Evolutionary conservation across 1,140 invertebrate genomes (phyloP), one percentile per base, ranked within the genome.

Genomic region (Bombus soroeensis): DNA sequence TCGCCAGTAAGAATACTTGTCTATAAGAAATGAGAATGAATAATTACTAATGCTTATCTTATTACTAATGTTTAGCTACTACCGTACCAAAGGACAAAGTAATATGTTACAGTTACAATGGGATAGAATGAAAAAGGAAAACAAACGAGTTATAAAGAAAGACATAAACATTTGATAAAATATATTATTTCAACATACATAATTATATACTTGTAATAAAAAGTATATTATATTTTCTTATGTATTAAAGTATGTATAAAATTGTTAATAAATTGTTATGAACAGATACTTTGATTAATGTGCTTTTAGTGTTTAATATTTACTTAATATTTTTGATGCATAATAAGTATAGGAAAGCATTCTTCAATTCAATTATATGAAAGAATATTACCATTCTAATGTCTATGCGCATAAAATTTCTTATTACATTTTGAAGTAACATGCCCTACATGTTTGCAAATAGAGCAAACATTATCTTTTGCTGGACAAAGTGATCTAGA

Each of bases 1-100:
- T 59, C 77, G 81, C 1, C 66, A 81, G 88, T 89, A 86, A 89
- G 79, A 28, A 28, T 22, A 37, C 12, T 25, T 6, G 34, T 2
- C 37, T 73, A 6, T 25, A 28, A 25, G 28, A 25, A 9, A 57
- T 15, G 66, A 37, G 37, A 22, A 25, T 28, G 1, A 28, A 73
- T 70, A 53, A 22, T 77, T 53, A 34, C 4, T 70, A 15, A 47
- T 57, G 25, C 25, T 53, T 13, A 66, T 59, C 4, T 22, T 18
- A 53, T 53, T 53, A 53, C 1, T 53, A 53, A 53, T 22, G 18
- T 80, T 62, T 47, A 80, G 68, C 1, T 85, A 85, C 37, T 47
- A 80, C 28, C 76, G 68, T 37, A 85, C 68, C 13, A 9, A 39
- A 62, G 68, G 32, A n/a, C 76, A 79, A 62, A 47, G 72, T 34